phyloP scores from a whole-genome alignment of 2,797 vertebrate species.

The Pseudocheirus occidentalis region DNA sequence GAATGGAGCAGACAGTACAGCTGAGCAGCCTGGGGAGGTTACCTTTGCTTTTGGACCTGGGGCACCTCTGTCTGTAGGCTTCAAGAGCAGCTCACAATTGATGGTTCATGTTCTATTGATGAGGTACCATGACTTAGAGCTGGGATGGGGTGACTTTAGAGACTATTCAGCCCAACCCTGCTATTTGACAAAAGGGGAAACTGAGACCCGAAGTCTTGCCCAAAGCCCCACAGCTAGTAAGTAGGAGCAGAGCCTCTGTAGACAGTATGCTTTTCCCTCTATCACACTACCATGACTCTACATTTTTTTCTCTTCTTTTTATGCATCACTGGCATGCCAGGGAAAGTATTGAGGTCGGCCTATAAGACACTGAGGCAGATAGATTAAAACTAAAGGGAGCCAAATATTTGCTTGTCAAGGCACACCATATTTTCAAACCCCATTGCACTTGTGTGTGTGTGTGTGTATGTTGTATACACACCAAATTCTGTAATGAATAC shows the following conservation, averaged over 20 bases:
- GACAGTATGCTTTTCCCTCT: neutral
- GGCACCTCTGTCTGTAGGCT: neutral
- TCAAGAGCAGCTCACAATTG: neutral
- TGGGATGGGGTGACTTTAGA: neutral
- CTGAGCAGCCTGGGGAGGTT: neutral
- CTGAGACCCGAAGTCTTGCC: neutral
- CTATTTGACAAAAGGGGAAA: neutral
- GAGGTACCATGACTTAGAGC: neutral
- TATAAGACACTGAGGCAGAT: conserved; percentile 24
- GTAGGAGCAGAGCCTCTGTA: neutral
- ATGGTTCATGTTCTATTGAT: neutral
- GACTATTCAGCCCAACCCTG: neutral
- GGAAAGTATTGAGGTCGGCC: conserved; percentile 20
- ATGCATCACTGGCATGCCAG: conserved; percentile 1
- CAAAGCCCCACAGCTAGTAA: neutral
- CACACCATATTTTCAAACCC: conserved; percentile 8
- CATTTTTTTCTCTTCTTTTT: neutral
- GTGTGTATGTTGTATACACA: neutral
- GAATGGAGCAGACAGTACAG: neutral
- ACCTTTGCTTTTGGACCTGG: neutral
- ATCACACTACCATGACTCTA: neutral
- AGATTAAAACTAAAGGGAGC: conserved; percentile 17
- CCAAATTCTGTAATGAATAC: conserved; percentile 1
- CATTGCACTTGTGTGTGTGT: neutral
- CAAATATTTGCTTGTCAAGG: conserved; percentile 22